A percentile compares a stretch with the other conserved stretches of the same genome.
phyloP scores from a whole-genome alignment of 2,888 invertebrate species.

The Halictus quadricinctus region DNA sequence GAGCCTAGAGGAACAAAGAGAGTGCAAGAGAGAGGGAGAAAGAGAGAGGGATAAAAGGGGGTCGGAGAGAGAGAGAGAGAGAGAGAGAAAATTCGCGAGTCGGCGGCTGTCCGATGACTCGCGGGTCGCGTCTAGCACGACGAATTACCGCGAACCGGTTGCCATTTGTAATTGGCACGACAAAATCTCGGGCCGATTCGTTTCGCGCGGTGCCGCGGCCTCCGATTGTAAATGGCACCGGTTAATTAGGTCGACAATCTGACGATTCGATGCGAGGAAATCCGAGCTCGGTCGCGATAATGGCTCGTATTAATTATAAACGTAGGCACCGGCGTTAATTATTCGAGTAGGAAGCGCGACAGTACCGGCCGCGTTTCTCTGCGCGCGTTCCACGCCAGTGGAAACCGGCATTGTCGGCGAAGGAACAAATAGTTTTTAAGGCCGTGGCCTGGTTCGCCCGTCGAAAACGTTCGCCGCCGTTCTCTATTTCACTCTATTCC shows the following conservation, averaged over 20 bases:
- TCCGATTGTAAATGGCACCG: conserved; percentile 63
- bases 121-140: background rate
- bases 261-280: conserved; percentile 64
- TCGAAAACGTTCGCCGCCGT: conserved; percentile 14
- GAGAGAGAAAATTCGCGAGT: background rate
- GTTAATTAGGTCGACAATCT: conserved; percentile 69
- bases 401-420: conserved; percentile 21
- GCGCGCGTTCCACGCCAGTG: background rate
- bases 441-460: conserved; percentile 10
- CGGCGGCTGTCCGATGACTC: background rate
- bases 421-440: conserved; percentile 33
- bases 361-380: conserved; percentile 1
- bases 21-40: background rate
- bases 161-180: conserved; percentile 55
- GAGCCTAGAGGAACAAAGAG: background rate
- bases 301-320: conserved; percentile 68
- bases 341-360: conserved; percentile 55
- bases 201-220: conserved; percentile 51
- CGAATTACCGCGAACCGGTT: conserved; percentile 12
- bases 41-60: background rate
- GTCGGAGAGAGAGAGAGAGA: background rate
- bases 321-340: conserved; percentile 61
- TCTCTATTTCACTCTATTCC: background rate
- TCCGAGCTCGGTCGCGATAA: conserved; percentile 63
- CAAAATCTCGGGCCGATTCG: conserved; percentile 46